Evolutionary conservation across 2,888 invertebrate species (phyloP), one percentile per base, ranked within the genome.

Genomic region (Sycophila texana): DNA sequence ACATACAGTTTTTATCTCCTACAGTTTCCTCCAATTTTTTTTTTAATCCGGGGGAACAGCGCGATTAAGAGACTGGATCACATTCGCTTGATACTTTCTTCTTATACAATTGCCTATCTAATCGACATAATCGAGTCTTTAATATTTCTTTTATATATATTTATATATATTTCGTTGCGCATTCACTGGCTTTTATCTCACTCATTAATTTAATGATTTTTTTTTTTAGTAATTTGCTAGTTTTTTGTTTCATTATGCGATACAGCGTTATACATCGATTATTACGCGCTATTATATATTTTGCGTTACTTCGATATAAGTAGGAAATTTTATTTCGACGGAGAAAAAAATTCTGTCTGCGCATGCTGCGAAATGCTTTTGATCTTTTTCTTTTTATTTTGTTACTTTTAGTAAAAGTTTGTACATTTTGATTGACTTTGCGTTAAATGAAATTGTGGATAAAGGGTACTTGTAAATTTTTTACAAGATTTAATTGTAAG

Each of bases 141-240:
- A 81, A 81, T 83, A 82, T 39, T 68, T 67, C 30, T 51, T 68
- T 74, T 74, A 63, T 78, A 51, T 67, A 61, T 53, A 39, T 53
- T 20, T 78, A 51, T 82, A 58, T 74, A 68, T 80, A 79, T 84
- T 88, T 89, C 89, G 89, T 89, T 89, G 89, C 89, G 84, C 85
- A 86, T 87, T 87, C 86, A 86, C 84, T 86, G 85, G 82, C 85
- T 85, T 86, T 18, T 39, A 73, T 88, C 88, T 87, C 86, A 87
- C 87, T 88, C 86, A 83, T 87, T 10, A 39, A 39, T 39, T 39
- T 39, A 39, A 39, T 26, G 26, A 76, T 82, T 81, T 79, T 72
- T 80, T 79, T 72, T 81, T 82, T 77, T 39, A 51, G n/a, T 58
- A 58, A 39, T 61, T 53, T 60, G 30, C 63, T 73, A 2, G 4